Base-by-base conservation (phyloP, 1,140 invertebrate species). In the Venustaconcha ellipsiformis region DNA sequence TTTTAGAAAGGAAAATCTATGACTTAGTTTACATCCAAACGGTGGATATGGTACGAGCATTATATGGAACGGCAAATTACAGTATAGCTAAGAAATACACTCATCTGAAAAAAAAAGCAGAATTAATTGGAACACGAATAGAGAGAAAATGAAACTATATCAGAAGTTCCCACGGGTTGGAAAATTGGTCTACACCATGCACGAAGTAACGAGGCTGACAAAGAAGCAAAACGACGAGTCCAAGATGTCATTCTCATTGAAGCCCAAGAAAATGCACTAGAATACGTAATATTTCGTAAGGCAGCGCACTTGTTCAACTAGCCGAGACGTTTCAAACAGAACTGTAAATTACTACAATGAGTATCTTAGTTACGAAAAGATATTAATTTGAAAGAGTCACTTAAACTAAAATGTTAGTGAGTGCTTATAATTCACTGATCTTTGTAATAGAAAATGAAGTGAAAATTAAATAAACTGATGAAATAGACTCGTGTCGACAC, bases 61-160 rank as follows among this genome's bases (percentile, higher is more conserved):
- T 74, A 48, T 74, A 67, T 37, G 65, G 72, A 57, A 74, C 13
- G 12, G 64, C 26, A 18, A 74, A 74, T 37, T 74, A 56, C 48
- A n/a, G 11, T 13, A 58, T 67, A 37, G 67, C 57, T 48, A 17
- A 14, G 17, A 30, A 26, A 59, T 66, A 56, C 37, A 5, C 20
- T 2, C 66, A 67, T 37, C 55, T 59, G 0, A 58, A 58, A 66
- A 58, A 66, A 63, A 18, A 6, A 1, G 30, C 8, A 60, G 65
- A 20, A 11, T n/a, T 13, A 37, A 20, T 2, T 72, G 60, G 71
- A 13, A 14, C 3, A 55, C 63, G n/a, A 72, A 65, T n/a, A 26
- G 60, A 72, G 62, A 72, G 26, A 72, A 66, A 26, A 20, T 18
- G 17, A 69, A 26, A 55, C 26, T 55, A 18, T 69, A 55, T 18